Conservation (phyloP, 1,140 invertebrate species). For the Wasmannia auropunctata region DNA sequence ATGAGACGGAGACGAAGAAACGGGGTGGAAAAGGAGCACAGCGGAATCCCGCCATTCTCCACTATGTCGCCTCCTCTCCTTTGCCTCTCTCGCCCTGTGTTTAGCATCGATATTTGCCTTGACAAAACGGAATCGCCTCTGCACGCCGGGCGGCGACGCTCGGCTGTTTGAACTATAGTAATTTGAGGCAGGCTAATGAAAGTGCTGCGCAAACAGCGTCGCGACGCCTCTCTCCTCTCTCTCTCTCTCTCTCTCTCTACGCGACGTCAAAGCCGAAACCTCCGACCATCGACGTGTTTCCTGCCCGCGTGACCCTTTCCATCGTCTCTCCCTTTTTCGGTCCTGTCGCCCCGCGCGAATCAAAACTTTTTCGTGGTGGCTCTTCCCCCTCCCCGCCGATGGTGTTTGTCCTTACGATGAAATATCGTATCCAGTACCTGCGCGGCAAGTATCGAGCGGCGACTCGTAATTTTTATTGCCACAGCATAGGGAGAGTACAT, state of each 20-base stretch:
- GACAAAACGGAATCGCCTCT: slow-evolving; percentile 82
- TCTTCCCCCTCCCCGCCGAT: too few relatives aligned
- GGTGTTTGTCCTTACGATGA: neutral
- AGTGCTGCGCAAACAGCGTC: slow-evolving; percentile 84
- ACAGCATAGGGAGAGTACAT: neutral
- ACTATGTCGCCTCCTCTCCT: slow-evolving; percentile 36
- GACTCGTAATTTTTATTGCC: slow-evolving; percentile 18
- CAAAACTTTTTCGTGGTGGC: slow-evolving; percentile 36
- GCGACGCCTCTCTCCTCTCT: slow-evolving; percentile 79
- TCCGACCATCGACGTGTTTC: slow-evolving; percentile 52
- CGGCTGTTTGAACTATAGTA: slow-evolving; percentile 84
- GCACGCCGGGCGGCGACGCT: slow-evolving; percentile 69
- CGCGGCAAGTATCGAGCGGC: neutral
- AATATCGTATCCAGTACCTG: neutral
- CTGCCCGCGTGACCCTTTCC: slow-evolving; percentile 22
- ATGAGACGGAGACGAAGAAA: slow-evolving; percentile 39
- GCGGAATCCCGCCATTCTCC: slow-evolving; percentile 36
- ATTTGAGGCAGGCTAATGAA: slow-evolving; percentile 85
- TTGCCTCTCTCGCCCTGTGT: slow-evolving; percentile 67
- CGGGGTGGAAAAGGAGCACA: slow-evolving; percentile 16
- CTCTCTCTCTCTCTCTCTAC: too few relatives aligned
- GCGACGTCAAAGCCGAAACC: slow-evolving; percentile 82
- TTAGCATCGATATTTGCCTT: slow-evolving; percentile 79
- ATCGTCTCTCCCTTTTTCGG: neutral
- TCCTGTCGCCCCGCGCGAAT: slow-evolving; percentile 16